These are phyloP conservation scores for Sphyrna mokarran DNA, from an alignment of 2,113 vertebrate species.

Conservation along the genomic window DNA sequence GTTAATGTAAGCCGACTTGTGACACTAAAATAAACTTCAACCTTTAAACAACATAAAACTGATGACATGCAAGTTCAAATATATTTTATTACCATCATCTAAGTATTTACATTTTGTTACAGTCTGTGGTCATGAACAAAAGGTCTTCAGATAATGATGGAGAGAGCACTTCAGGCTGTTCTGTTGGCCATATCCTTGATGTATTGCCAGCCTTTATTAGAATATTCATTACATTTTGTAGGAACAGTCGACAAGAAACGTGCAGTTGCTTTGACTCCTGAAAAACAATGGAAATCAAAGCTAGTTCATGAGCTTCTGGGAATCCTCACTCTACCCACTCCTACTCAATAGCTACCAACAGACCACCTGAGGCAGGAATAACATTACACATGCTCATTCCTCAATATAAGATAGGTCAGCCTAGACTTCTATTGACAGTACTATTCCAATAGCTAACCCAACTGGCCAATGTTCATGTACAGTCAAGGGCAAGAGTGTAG, in stretches of 20 bases:
- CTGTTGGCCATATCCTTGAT: conserved; percentile 71
- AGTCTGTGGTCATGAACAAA: conserved; percentile 1
- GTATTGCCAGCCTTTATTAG: conserved; percentile 67
- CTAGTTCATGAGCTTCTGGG: background rate
- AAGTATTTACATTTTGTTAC: conserved; percentile 32
- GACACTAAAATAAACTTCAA: too few species aligned
- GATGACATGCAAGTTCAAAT: background rate
- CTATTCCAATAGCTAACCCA: background rate
- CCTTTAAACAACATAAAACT: too few species aligned
- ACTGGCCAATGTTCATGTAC: background rate
- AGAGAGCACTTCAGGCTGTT: conserved; percentile 38
- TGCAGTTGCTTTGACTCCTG: conserved; percentile 74
- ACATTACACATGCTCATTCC: background rate
- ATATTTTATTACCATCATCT: conserved; percentile 21
- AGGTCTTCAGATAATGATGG: background rate
- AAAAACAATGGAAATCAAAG: conserved; percentile 38
- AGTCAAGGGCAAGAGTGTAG: background rate
- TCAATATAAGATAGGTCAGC: background rate
- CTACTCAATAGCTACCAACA: background rate
- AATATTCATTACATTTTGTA: conserved; percentile 63
- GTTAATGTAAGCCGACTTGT: too few species aligned
- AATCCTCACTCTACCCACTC: background rate
- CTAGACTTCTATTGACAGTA: background rate
- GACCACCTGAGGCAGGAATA: too few species aligned
- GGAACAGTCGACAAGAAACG: conserved; percentile 73